A percentile compares a stretch with the other conserved stretches of the same genome.
Conservation (phyloP, 2,888 invertebrate genomes). For the Gandaritis pyraliata region DNA sequence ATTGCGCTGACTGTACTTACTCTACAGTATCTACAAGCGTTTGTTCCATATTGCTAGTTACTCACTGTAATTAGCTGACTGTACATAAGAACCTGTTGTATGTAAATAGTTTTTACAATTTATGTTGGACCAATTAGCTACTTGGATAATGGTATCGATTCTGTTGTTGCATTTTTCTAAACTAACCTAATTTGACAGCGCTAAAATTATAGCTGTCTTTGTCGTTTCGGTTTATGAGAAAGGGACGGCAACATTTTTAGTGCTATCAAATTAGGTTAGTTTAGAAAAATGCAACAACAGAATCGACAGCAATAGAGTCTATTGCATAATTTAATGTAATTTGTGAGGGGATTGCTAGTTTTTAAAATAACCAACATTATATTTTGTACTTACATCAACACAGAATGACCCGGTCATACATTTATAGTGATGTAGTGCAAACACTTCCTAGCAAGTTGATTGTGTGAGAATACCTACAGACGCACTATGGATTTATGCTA, state of each 20-base stretch:
- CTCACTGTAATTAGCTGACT: slow-evolving; percentile 29
- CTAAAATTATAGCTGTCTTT: too few species aligned
- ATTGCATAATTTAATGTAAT: background rate
- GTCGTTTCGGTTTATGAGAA: too few species aligned
- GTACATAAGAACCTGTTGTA: slow-evolving; percentile 34
- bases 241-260: too few species aligned
- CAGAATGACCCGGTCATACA: slow-evolving; percentile 8
- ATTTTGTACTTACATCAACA: background rate
- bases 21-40: slow-evolving; percentile 30
- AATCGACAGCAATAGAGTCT: too few species aligned
- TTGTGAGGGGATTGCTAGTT: slow-evolving; percentile 7
- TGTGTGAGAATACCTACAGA: slow-evolving; percentile 22
- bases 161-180: too few species aligned
- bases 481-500: slow-evolving; percentile 24
- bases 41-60: slow-evolving; percentile 35
- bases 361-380: slow-evolving; percentile 19
- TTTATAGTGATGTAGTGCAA: background rate
- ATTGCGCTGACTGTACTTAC: slow-evolving; percentile 30
- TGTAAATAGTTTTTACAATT: slow-evolving; percentile 27
- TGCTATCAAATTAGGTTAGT: too few species aligned
- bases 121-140: slow-evolving; percentile 32
- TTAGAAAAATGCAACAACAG: too few species aligned
- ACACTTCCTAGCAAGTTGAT: slow-evolving; percentile 7
- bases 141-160: too few species aligned
- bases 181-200: too few species aligned